Base-by-base conservation (phyloP, 1,140 invertebrate genomes). In the Frieseomelitta varia region DNA sequence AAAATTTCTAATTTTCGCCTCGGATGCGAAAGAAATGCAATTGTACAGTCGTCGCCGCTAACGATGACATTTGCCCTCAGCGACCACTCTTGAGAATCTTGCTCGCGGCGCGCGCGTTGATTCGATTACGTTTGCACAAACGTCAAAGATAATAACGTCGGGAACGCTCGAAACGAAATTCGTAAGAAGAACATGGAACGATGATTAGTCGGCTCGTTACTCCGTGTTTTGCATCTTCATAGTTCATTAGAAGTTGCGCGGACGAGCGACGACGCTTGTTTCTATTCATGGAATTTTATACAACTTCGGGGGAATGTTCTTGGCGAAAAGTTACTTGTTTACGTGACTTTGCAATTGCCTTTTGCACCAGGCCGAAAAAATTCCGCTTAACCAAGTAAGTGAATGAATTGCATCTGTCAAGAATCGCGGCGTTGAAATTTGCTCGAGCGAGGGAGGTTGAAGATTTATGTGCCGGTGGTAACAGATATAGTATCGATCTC, bases 191-290 rank as follows among this genome's bases (percentile, higher is more conserved):
- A 65, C 71, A 39, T 74, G 56, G 55, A 61, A 72, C 39, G 61
- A 56, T 53, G 56, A 72, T 72, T 72, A 71, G n/a, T 19, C 6
- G 4, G 15, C 39, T 80, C 34, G 19, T 30, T 34, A 27, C 15
- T 68, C 51, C 47, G 10, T 19, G 53, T 80, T 65, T 80, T 71
- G 78, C 78, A 76, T 82, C 19, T 76, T 82, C 73, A 58, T 82
- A 77, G 30, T 69, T 82, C 81, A 24, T 77, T 68, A 39, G 61
- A 58, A 68, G 63, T 77, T 68, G 8, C 30, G 19, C 34, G 51
- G 76, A 77, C n/a, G 27, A 82, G 63, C 17, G 63, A 15, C n/a
- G 24, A 15, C n/a, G 24, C 63, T 76, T 82, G 81, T 82, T 76
- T 82, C 34, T 58, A 68, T 55, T 79, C 82, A 27, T 77, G 81